phyloP scores from a whole-genome alignment of 2,797 vertebrate species.

The Gymnocypris eckloni region DNA sequence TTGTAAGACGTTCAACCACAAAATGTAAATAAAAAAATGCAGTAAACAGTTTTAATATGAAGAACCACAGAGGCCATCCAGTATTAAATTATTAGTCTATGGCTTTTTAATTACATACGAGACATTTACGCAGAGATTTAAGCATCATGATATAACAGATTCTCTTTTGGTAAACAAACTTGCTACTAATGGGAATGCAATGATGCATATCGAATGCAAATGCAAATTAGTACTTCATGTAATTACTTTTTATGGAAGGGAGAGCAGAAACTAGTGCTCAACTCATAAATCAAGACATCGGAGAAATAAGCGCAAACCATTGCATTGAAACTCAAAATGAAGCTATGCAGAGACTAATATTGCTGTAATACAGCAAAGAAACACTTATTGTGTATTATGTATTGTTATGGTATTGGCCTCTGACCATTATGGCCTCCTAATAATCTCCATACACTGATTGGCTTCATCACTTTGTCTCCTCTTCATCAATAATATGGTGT shows the following conservation, averaged over 20 bases:
- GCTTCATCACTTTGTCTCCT: too few relatives aligned
- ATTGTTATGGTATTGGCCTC: neutral
- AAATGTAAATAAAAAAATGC: neutral
- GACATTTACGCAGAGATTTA: slow-evolving; percentile 21
- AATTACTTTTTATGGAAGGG: slow-evolving; percentile 24
- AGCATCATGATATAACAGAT: slow-evolving; percentile 18
- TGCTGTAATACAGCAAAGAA: neutral
- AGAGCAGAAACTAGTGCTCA: neutral
- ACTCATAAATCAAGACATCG: slow-evolving; percentile 9
- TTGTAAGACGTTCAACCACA: slow-evolving; percentile 1
- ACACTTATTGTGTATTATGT: neutral
- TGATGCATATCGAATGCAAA: slow-evolving; percentile 25
- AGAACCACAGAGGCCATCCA: neutral
- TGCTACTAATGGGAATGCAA: slow-evolving; percentile 25
- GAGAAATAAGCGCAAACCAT: neutral
- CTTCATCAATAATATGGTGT: too few relatives aligned
- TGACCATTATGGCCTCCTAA: too few relatives aligned
- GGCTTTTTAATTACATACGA: slow-evolving; percentile 19
- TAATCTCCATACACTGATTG: too few relatives aligned
- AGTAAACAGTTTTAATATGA: neutral
- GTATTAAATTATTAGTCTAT: neutral
- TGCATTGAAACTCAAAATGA: neutral
- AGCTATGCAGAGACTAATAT: neutral
- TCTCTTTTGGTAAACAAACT: slow-evolving; percentile 29
- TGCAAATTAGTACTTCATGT: slow-evolving; percentile 7